phyloP scores from a whole-genome alignment of 2,888 invertebrate species.

The Cyaniris semiargus region DNA sequence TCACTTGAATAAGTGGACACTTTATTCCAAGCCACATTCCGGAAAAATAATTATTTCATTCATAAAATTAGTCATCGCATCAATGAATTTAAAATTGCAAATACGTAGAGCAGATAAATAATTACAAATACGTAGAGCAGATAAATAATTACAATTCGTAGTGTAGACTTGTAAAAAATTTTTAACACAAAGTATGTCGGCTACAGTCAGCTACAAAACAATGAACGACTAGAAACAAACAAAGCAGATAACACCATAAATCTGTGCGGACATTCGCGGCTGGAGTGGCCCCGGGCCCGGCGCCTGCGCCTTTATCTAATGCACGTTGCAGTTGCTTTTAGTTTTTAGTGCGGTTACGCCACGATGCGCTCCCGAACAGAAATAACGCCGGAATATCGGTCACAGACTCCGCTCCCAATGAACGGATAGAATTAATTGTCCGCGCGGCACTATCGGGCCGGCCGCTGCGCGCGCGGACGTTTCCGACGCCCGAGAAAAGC shows the following conservation, averaged over 20 bases:
- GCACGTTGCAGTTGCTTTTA: constrained; percentile 74
- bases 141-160: too few species aligned
- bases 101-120: too few species aligned
- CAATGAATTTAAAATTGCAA: too few species aligned
- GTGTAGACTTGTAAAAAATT: too few species aligned
- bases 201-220: constrained; percentile 7
- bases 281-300: constrained; percentile 37
- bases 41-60: not conserved
- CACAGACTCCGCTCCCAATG: constrained; percentile 67
- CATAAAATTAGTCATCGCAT: not conserved
- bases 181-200: too few species aligned
- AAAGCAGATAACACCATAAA: not conserved
- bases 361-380: constrained; percentile 67
- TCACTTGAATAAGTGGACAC: not conserved
- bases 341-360: constrained; percentile 75
- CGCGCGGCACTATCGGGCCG: constrained; percentile 62
- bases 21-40: not conserved
- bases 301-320: constrained; percentile 69
- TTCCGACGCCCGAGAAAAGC: constrained; percentile 57
- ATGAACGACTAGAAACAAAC: not conserved
- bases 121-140: too few species aligned
- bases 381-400: constrained; percentile 79
- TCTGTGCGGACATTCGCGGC: constrained; percentile 3
- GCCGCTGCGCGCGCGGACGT: constrained; percentile 71
- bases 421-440: constrained; percentile 70